These are phyloP conservation scores for Forbesichthys agassizii DNA, from an alignment of 2,113 vertebrate species.

Conservation along the genomic window DNA sequence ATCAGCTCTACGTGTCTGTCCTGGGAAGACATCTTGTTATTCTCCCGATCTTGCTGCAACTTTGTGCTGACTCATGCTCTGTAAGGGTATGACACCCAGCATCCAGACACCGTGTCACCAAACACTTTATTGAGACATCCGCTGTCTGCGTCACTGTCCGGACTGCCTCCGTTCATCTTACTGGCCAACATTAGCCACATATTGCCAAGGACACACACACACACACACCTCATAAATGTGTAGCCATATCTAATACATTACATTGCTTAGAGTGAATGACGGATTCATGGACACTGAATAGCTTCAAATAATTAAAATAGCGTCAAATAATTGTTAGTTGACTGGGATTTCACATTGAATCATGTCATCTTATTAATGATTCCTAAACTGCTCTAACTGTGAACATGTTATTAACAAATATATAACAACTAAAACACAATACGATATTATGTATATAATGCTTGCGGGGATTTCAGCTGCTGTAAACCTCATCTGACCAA, in stretches of 20 bases:
- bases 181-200: no score
- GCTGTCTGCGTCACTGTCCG: conserved; percentile 6
- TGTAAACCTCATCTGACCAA: background rate
- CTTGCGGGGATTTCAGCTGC: background rate
- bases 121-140: conserved; percentile 11
- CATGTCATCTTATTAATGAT: no score
- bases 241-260: no score
- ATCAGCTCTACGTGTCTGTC: conserved; percentile 9
- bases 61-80: conserved; percentile 30
- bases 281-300: no score
- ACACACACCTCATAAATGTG: no score
- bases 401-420: background rate
- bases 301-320: no score
- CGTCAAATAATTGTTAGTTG: no score
- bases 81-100: conserved; percentile 18
- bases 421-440: background rate
- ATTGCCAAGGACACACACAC: no score
- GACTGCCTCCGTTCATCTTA: background rate
- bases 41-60: background rate
- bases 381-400: no score
- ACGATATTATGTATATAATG: background rate
- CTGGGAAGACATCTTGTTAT: background rate
- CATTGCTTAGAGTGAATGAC: no score
- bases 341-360: no score
- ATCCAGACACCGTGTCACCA: conserved; percentile 10